Evolutionary conservation across 2,797 vertebrate species (phyloP), one percentile per base, ranked within the genome.

Genomic region (Limosa lapponica): DNA sequence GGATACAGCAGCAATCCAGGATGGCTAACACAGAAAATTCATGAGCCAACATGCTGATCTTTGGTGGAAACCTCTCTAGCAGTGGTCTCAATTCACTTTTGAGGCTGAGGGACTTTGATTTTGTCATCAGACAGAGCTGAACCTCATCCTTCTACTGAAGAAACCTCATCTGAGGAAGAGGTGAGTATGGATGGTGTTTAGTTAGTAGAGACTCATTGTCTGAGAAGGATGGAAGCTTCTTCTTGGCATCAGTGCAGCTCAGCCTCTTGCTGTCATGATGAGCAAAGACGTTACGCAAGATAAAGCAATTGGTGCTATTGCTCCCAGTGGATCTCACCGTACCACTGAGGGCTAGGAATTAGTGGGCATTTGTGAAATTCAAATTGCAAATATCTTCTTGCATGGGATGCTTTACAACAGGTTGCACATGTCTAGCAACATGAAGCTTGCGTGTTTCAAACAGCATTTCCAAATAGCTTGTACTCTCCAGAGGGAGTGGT

Each of bases 231-330:
- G 52, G 25, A 20, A 34, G 30, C 43, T 62, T 4, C 28, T 46
- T 57, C n/a, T 69, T 11, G 1, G n/a, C n/a, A 28, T 57, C 51
- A 20, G 72, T 51, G 39, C 62, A 75, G 36, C 24, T 64, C 41
- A 37, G 49, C 36, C 37, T 62, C 30, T 30, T 79, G 41, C 30
- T 0, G 0, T n/a, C 34, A 11, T 65, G 62, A 39, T 4, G 19
- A 28, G n/a, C 15, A 51, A 41, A 67, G 73, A 54, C 16, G 51
- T 92, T 52, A 18, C 49, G 32, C 22, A 2, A 6, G 16, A 20
- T 20, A 34, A 39, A 39, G 25, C 22, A 27, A 13, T 32, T 34
- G 34, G 44, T 69, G 62, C 16, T 67, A 1, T 46, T 61, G 41
- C 28, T 82, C 16, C 43, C 41, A 13, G 23, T 41, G 64, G 55